Evolutionary conservation across 2,113 vertebrate species (phyloP).

Genomic region (Pelvicachromis taeniatus): DNA sequence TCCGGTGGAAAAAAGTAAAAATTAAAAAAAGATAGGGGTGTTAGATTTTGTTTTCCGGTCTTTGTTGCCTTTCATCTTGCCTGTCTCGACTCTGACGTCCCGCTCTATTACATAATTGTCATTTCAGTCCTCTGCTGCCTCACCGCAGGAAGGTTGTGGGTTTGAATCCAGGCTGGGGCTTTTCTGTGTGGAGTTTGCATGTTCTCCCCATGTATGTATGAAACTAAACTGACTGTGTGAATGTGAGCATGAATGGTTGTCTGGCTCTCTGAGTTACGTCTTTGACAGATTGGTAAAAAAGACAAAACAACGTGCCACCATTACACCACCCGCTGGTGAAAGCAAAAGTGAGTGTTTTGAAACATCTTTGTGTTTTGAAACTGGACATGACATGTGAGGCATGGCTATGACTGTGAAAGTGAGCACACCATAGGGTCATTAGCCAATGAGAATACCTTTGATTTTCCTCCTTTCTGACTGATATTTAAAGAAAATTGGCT

Average conservation of each 20-base stretch:
- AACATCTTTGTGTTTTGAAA: background rate
- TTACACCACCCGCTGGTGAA: fast-evolving
- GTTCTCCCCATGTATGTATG: background rate
- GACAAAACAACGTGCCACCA: background rate
- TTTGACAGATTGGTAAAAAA: background rate
- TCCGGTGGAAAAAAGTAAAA: background rate
- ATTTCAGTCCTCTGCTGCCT: background rate
- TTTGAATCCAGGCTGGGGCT: background rate
- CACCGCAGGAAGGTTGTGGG: background rate
- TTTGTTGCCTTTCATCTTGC: background rate
- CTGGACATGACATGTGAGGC: background rate
- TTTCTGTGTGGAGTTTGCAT: background rate
- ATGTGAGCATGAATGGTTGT: background rate
- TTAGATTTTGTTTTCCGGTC: background rate
- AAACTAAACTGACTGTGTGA: background rate
- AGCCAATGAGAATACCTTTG: background rate
- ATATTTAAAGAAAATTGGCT: background rate
- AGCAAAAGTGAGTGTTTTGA: background rate
- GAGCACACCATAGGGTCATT: background rate
- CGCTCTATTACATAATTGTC: background rate
- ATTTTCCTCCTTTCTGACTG: background rate
- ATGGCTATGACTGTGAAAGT: background rate
- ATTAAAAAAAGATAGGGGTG: background rate
- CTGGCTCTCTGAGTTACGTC: background rate
- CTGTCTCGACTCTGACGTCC: background rate